These are phyloP conservation scores for Menidia beryllina DNA, from an alignment of 2,113 vertebrate species.

Conservation along the genomic window DNA sequence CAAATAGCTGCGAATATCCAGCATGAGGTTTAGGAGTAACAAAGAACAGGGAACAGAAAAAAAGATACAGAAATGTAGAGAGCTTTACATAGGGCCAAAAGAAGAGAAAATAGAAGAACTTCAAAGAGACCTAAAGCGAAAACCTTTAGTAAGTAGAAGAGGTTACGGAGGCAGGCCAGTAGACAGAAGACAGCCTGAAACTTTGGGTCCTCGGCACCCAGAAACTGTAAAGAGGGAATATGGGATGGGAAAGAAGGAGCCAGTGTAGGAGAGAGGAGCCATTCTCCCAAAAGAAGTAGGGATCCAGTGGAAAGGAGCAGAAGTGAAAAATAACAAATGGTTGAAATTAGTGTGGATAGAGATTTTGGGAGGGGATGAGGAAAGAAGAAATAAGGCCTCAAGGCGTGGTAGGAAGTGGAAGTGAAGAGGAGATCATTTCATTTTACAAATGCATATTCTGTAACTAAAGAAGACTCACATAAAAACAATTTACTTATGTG, in stretches of 20 bases:
- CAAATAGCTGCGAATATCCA: not conserved
- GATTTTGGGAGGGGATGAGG: constrained; percentile 6
- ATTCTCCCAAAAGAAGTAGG: constrained; percentile 9
- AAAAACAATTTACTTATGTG: too few species aligned
- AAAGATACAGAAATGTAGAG: constrained; percentile 26
- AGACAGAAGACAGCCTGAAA: constrained; percentile 95
- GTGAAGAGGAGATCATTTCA: not conserved
- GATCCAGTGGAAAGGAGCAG: constrained; percentile 1
- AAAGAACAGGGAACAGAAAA: not conserved
- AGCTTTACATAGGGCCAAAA: constrained; percentile 8
- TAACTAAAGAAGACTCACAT: not conserved
- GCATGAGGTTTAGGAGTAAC: not conserved
- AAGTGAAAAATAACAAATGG: constrained; percentile 2
- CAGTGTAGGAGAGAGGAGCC: not conserved
- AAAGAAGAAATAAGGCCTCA: constrained; percentile 10
- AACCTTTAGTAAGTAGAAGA: constrained; percentile 99
- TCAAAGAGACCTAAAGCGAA: constrained; percentile 82
- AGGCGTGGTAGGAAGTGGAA: constrained; percentile 9
- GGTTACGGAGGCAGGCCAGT: constrained; percentile 96
- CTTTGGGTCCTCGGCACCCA: constrained; percentile 92
- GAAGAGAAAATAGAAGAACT: constrained; percentile 19
- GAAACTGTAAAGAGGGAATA: constrained; percentile 86
- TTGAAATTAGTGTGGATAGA: not conserved
- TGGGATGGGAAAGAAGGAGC: constrained; percentile 73
- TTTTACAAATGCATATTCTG: not conserved